Evolutionary conservation across 2,888 invertebrate genomes (phyloP).

Genomic region (Agrilus mali): DNA sequence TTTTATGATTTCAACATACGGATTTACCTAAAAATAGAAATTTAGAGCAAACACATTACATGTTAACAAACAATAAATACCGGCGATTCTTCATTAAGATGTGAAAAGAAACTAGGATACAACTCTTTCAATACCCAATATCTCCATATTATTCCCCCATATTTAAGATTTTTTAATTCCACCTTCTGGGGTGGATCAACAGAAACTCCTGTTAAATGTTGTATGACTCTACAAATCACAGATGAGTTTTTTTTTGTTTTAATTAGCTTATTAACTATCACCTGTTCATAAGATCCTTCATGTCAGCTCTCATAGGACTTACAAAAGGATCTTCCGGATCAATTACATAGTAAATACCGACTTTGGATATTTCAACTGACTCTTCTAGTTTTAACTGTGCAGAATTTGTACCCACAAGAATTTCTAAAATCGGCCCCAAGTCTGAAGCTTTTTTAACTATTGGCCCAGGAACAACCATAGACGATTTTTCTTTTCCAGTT

Average conservation of each 20-base stretch:
- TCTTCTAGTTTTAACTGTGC: constrained; percentile 44
- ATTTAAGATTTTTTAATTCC: constrained; percentile 34
- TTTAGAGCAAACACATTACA: neutral
- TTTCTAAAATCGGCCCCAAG: constrained; percentile 61
- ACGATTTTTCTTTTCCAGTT: constrained; percentile 51
- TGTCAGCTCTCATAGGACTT: constrained; percentile 56
- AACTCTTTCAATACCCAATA: constrained; percentile 63
- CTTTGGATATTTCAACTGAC: constrained; percentile 47
- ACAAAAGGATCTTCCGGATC: constrained; percentile 59
- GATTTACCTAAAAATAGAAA: constrained; percentile 30
- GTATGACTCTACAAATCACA: constrained; percentile 26
- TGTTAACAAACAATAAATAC: neutral
- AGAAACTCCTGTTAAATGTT: constrained; percentile 30
- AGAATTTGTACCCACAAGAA: constrained; percentile 44
- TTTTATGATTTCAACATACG: constrained; percentile 43
- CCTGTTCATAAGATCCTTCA: constrained; percentile 49
- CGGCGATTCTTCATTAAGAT: constrained; percentile 42
- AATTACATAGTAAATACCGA: constrained; percentile 67
- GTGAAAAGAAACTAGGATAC: constrained; percentile 49
- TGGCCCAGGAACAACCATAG: constrained; percentile 78
- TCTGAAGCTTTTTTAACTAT: constrained; percentile 68
- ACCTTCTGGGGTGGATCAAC: constrained; percentile 22
- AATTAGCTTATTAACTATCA: constrained; percentile 14
- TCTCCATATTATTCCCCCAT: constrained; percentile 57
- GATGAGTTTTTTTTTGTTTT: neutral